Percentiles rank a stretch among this genome's conserved stretches.
phyloP scores from a whole-genome alignment of 2,113 vertebrate species.

The Ciconia stormi region DNA sequence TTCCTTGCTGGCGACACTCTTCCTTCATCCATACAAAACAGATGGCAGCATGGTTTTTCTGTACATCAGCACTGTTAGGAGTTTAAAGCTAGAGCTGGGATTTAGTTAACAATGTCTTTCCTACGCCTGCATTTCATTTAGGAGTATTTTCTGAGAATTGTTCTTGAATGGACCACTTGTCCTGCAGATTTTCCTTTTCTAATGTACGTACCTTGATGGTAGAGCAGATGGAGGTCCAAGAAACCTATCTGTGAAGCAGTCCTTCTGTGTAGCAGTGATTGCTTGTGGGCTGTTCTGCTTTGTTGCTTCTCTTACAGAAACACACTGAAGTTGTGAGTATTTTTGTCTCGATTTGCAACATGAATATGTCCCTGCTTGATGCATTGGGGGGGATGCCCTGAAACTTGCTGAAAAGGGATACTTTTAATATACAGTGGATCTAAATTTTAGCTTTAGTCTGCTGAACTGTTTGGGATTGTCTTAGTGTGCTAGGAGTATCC shows the following conservation, averaged over 20 bases:
- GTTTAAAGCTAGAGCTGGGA: not conserved
- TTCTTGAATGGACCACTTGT: not conserved
- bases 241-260: not conserved
- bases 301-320: not conserved
- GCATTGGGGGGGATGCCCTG: not conserved
- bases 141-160: not conserved
- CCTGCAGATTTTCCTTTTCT: not conserved
- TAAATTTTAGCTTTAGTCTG: not conserved
- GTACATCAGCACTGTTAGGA: not conserved
- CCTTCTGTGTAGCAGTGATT: not conserved
- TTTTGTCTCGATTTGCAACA: not conserved
- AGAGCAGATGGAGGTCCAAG: not conserved
- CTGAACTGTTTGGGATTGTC: not conserved
- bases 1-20: not conserved
- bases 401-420: not conserved
- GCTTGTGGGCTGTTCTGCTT: not conserved
- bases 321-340: not conserved
- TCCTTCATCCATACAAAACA: not conserved
- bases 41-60: not conserved
- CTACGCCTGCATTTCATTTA: not conserved
- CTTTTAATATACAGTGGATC: not conserved
- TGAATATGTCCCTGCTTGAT: not conserved
- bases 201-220: rapidly evolving
- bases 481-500: not conserved
- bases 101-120: not conserved